Evolutionary conservation across 2,113 vertebrate genomes (phyloP), one percentile per base, ranked within the genome.

Genomic region (Psilopsiagon aymara): DNA sequence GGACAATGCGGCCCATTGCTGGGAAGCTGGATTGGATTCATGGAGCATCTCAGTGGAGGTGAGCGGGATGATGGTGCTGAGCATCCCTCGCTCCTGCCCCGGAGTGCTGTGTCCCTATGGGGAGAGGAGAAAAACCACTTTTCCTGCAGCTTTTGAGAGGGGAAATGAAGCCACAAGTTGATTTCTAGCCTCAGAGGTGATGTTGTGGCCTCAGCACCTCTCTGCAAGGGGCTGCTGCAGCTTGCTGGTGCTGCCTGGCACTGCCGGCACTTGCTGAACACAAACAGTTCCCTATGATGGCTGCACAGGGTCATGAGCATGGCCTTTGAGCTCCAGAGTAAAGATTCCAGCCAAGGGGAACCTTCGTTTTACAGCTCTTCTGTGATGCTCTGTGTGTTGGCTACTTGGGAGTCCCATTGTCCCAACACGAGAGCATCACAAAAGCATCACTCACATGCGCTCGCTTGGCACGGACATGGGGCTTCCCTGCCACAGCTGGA

Each of bases 301-400:
- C 23, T 27, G 41, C 21, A 4, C 17, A 3, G 35, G 51, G 33
- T 0, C 6, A 3, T 18, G 13, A 33, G 47, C 0, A 7, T 7
- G 31, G 17, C 29, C 27, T 35, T 18, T 7, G 12, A 24, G 52
- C 52, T 47, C 73, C 6, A 9, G 31, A n/a, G 11, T 15, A 17
- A 68, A 68, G 33, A 17, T 47, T 8, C 39, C 35, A 23, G 28
- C 74, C 7, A 7, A n/a, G 19, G 28, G 41, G 52, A 37, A 16
- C 35, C 6, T 79, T 9, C 2, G 3, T 53, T 78, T 37, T 31
- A 8, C 4, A 3, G n/a, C 25, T 37, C 3, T 5, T 43, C 24
- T 7, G 13, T 1, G 24, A 6, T 23, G 33, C 57, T 27, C 67
- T 9, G 1, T 3, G 27, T 6, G 27, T 24, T 23, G 33, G 33